A percentile compares a stretch with the other conserved stretches of the same genome.
Conservation (phyloP, 2,113 vertebrate genomes). For the Mus musculus region DNA sequence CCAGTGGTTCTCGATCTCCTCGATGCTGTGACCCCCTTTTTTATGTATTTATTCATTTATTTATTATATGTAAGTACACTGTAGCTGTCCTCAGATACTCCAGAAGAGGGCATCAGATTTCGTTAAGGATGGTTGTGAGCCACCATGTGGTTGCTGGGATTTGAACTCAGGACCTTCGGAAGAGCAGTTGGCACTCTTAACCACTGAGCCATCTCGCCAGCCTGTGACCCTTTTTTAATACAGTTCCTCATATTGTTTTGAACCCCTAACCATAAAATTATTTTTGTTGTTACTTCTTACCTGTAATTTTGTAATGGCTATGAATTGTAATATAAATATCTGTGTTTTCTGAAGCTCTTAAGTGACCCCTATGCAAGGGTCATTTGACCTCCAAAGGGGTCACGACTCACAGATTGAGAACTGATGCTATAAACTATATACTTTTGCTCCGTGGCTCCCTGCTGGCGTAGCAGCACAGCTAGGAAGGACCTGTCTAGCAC, state of each 20-base stretch:
- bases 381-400: background rate
- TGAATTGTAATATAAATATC: background rate
- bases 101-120: too few relatives aligned
- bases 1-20: background rate
- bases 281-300: background rate
- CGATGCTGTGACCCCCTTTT: background rate
- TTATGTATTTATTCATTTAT: too few relatives aligned
- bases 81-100: too few relatives aligned
- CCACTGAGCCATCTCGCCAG: too few relatives aligned
- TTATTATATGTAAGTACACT: too few relatives aligned
- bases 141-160: too few relatives aligned
- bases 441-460: background rate
- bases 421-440: background rate
- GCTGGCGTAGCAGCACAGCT: background rate
- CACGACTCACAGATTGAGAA: background rate
- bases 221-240: background rate
- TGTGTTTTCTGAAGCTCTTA: background rate
- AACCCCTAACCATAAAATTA: background rate
- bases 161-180: too few relatives aligned
- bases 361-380: background rate
- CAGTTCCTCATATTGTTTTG: background rate
- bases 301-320: background rate
- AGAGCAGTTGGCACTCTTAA: too few relatives aligned
- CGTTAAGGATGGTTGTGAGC: too few relatives aligned
- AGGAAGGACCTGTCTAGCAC: too few relatives aligned